Base-by-base conservation (phyloP, 1,140 invertebrate genomes). In the Ctenoplectra terminalis region DNA sequence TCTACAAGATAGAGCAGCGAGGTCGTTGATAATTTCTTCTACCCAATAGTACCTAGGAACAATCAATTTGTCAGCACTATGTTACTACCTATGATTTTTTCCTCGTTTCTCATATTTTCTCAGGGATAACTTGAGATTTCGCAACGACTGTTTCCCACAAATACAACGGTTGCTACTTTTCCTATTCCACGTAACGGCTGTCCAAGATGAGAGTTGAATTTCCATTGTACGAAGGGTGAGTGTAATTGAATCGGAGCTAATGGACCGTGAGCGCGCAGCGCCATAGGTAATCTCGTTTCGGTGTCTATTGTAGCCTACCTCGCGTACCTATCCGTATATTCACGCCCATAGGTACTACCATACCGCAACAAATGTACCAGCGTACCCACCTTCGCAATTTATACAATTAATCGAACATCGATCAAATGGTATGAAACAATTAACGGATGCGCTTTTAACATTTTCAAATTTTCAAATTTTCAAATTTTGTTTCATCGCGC, bases 191-290 rank as follows among this genome's bases (percentile, higher is more conserved):
- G 52, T 60, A 85, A 78, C 15, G n/a, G 20, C 37, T 15, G 13
- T 9, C 34, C 43, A 52, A 79, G 56, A 29, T 75, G 37, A 40
- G 67, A 58, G 29, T 61, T 17, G 56, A 64, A 72, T 71, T 70
- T 78, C 64, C 52, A 60, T 69, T 58, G 37, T 52, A 37, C 48
- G 60, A 63, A 37, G 26, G 64, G 23, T 66, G 58, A 48, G 50
- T 69, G 69, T 87, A 87, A 86, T 87, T 83, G 48, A 86, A 86
- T 86, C 63, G 74, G 34, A 20, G 23, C 54, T 67, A 83, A 87
- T 80, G 71, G 56, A 82, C 64, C 66, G 50, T 64, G 60, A 63
- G 64, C n/a, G 11, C n/a, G 11, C 50, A 46, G 54, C 48, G 71
- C 66, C 79, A 50, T 72, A 26, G 81, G 72, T 87, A 87, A 87